Base-by-base conservation (phyloP, 1,140 invertebrate genomes). In the Sarcophaga peregrina region DNA sequence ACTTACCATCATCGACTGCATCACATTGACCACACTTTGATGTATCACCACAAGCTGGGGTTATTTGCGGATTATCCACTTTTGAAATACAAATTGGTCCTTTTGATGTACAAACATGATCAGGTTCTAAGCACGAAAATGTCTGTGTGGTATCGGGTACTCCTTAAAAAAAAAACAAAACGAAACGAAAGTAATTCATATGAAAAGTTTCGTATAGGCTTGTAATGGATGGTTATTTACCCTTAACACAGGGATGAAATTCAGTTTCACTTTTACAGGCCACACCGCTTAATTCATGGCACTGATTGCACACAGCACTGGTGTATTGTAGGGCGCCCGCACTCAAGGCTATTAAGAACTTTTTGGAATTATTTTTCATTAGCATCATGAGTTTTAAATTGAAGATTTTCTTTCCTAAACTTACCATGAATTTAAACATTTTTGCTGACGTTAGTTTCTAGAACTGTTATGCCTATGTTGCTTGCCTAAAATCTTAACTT, bases 201-300 rank as follows among this genome's bases (percentile, higher is more conserved):
- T 1, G 25, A 37, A 37, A 37, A 37, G 25, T 2, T 37, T 37
- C 25, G 25, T 37, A 37, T 37, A 37, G 25, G 25, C 25, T 37
- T 37, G 25, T 4, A n/a, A 37, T 37, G 25, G 25, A 37, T 37
- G 25, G 1, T 17, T 45, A 9, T 83, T 86, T 83, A 87, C 87
- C 85, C 58, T 87, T 52, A 37, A 81, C 78, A 75, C 88, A 89
- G 7, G 87, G 8, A 25, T 85, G 84, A 50, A 85, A 86, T 37
- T 84, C 82, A 17, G 17, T 84, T 52, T 85, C 82, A 47, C 83
- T 81, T 17, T 82, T 75, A 83, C 88, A 89, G 80, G 86, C 48
- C 11, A 81, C 83, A 15, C 83, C 83, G 48, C 75, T 83, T 0
- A 13, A 0, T 25, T 10, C 15, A n/a, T 83, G 81, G 68, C 83